A percentile compares a stretch with the other conserved stretches of the same genome.
Evolutionary conservation across 2,888 invertebrate genomes (phyloP).

Genomic region (Athalia circularis): DNA sequence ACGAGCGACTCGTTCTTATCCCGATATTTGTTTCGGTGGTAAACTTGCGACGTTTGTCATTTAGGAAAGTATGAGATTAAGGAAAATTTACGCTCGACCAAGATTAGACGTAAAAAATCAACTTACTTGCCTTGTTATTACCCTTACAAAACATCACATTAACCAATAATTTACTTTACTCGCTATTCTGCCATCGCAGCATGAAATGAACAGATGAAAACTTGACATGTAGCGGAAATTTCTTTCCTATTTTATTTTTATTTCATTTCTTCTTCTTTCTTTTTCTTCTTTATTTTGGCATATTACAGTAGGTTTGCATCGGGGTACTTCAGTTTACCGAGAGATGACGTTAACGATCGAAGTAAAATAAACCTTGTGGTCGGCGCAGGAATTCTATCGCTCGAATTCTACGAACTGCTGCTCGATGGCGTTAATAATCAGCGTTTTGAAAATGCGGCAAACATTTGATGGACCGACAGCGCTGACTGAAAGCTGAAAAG

Average conservation of each 20-base stretch:
- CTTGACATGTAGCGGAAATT: constrained; percentile 29
- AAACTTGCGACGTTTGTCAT: constrained; percentile 20
- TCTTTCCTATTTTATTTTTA: constrained; percentile 10
- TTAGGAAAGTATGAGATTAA: constrained; percentile 1
- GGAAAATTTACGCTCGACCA: not conserved
- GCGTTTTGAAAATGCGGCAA: not conserved
- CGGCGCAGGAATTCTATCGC: too few relatives aligned
- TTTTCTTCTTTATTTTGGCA: not conserved
- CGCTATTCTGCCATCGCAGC: constrained; percentile 64
- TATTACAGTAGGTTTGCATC: not conserved
- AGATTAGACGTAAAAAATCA: not conserved
- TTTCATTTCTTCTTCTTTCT: constrained; percentile 13
- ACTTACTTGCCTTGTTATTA: constrained; percentile 69
- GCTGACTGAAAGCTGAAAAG: too few relatives aligned
- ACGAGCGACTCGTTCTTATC: not conserved
- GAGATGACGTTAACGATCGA: constrained; percentile 28
- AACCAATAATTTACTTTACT: constrained; percentile 68
- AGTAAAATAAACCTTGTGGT: too few relatives aligned
- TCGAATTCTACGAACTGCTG: not conserved
- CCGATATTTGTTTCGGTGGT: constrained; percentile 17
- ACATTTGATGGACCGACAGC: too few relatives aligned
- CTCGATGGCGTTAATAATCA: not conserved
- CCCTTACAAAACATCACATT: constrained; percentile 72
- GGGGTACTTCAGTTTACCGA: constrained; percentile 10
- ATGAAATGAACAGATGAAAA: constrained; percentile 48